These are phyloP conservation scores for Regulus satrapa DNA, from an alignment of 2,113 vertebrate species.

Conservation along the genomic window DNA sequence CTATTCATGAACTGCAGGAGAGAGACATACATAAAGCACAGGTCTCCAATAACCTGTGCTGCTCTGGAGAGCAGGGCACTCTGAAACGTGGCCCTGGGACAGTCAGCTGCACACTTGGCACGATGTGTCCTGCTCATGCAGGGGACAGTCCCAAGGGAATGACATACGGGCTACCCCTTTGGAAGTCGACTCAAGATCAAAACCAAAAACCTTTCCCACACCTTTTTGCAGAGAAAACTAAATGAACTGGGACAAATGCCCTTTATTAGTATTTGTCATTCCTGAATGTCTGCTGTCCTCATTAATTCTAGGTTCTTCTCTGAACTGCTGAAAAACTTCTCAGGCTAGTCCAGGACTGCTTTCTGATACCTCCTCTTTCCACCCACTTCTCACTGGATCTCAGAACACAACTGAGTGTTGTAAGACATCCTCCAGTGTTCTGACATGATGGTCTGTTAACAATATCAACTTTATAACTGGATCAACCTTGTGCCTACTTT, in stretches of 20 bases:
- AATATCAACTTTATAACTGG: not conserved
- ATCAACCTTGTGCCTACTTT: not conserved
- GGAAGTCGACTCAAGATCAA: not conserved
- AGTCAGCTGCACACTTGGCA: not conserved
- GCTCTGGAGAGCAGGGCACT: not conserved
- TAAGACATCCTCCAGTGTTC: not conserved
- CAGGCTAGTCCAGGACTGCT: not conserved
- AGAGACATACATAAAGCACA: not conserved
- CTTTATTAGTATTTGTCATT: not conserved
- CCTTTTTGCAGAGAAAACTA: not conserved
- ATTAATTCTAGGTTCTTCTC: not conserved
- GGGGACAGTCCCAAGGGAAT: not conserved
- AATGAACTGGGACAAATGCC: not conserved
- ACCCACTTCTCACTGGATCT: not conserved
- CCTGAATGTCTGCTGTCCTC: not conserved
- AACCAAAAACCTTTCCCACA: not conserved
- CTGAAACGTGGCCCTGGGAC: not conserved
- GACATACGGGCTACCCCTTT: not conserved
- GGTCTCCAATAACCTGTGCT: not conserved
- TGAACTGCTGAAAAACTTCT: not conserved
- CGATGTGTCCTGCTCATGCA: rapidly evolving
- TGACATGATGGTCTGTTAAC: not conserved
- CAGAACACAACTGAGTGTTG: not conserved
- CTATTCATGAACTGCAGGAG: constrained; percentile 53
- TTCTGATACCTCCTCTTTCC: not conserved